phyloP scores from a whole-genome alignment of 2,797 vertebrate genomes.

The Sternarchorhynchus goeldii region DNA sequence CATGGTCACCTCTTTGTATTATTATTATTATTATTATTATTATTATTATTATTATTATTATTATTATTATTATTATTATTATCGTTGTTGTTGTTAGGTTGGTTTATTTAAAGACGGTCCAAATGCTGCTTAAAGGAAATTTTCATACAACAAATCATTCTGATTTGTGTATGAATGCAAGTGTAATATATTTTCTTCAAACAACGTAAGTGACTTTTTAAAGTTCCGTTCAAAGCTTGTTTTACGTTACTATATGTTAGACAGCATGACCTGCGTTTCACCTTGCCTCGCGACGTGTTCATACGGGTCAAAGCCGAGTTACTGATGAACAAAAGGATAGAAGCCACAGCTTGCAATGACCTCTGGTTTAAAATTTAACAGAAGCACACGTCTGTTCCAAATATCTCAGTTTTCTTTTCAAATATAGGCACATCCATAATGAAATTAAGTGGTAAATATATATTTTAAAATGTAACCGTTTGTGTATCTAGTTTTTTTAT shows the following conservation, averaged over 20 bases:
- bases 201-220: not conserved
- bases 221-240: slow-evolving; percentile 47
- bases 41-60: too few species aligned
- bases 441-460: too few species aligned
- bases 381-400: not conserved
- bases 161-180: too few species aligned
- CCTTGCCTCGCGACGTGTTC: slow-evolving; percentile 86
- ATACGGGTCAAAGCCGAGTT: slow-evolving; percentile 98
- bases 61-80: too few species aligned
- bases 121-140: too few species aligned
- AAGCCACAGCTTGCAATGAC: slow-evolving; percentile 83
- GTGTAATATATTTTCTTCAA: not conserved
- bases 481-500: not conserved
- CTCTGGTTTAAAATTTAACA: slow-evolving; percentile 48
- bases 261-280: slow-evolving; percentile 98
- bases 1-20: too few species aligned
- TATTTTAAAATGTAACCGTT: not conserved
- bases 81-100: too few species aligned
- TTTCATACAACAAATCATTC: too few species aligned
- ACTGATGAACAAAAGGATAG: slow-evolving; percentile 93
- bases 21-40: too few species aligned
- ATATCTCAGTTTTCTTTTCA: not conserved
- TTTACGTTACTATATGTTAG: slow-evolving; percentile 88
- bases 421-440: not conserved
- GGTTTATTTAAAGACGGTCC: too few species aligned